Evolutionary conservation across 2,888 invertebrate genomes (phyloP).

Genomic region (Pelosia muscerda): DNA sequence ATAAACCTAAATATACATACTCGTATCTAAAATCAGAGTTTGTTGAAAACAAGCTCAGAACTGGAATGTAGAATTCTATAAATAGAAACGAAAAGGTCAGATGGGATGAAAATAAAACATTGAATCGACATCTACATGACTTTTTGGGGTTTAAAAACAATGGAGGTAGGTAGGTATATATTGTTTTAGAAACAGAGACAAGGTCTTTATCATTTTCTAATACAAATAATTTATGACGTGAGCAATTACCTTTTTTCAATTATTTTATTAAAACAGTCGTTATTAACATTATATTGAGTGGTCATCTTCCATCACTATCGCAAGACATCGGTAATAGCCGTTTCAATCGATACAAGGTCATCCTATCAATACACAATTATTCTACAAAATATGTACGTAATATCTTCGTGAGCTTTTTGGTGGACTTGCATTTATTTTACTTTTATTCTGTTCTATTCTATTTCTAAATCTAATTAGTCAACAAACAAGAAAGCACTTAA

Average conservation of each 20-base stretch:
- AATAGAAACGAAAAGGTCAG: conserved; percentile 13
- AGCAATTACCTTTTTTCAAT: neutral
- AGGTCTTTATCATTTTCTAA: neutral
- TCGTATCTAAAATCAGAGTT: neutral
- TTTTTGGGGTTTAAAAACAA: neutral
- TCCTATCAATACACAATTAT: conserved; percentile 1
- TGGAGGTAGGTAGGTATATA: neutral
- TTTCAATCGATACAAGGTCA: conserved; percentile 4
- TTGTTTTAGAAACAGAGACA: neutral
- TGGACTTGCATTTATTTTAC: neutral
- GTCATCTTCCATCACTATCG: neutral
- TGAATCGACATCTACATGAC: neutral
- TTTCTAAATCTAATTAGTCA: neutral
- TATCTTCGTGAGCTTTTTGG: too few relatives aligned
- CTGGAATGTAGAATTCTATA: conserved; percentile 5
- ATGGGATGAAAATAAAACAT: conserved; percentile 7
- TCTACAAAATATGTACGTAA: neutral
- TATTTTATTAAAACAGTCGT: too few relatives aligned
- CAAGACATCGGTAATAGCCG: neutral
- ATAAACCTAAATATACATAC: conserved; percentile 3
- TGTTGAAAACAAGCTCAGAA: neutral
- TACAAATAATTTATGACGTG: neutral
- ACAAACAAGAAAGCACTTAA: neutral
- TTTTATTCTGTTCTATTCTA: neutral
- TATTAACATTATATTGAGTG: neutral